These are phyloP conservation scores for Craterocephalus amniculus DNA, from an alignment of 2,797 vertebrate genomes.

Conservation along the genomic window DNA sequence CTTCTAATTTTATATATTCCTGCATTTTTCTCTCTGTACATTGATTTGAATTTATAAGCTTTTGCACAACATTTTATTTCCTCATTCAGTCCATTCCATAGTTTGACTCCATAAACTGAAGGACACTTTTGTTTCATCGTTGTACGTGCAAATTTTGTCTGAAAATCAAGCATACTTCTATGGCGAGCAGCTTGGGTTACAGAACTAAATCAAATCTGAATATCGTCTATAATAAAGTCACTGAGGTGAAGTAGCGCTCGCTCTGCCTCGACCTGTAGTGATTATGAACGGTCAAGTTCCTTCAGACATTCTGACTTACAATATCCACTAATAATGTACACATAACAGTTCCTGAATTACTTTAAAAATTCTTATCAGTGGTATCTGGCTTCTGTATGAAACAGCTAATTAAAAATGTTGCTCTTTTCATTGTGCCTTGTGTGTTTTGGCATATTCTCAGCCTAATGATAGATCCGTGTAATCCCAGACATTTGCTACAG, in stretches of 20 bases:
- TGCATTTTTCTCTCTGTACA: too few species aligned
- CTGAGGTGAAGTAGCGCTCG: not conserved
- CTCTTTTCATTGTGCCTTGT: not conserved
- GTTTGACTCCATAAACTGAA: too few species aligned
- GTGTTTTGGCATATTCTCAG: not conserved
- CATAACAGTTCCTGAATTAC: too few species aligned
- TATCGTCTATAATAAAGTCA: not conserved
- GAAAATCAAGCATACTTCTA: too few species aligned
- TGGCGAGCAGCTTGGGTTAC: too few species aligned
- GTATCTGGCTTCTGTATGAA: not conserved
- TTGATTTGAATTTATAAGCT: too few species aligned
- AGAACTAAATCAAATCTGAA: too few species aligned
- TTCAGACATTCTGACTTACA: not conserved
- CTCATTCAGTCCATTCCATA: too few species aligned
- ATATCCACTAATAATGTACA: not conserved
- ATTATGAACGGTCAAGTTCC: not conserved
- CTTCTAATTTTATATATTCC: too few species aligned
- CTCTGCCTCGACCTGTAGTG: not conserved
- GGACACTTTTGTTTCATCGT: too few species aligned
- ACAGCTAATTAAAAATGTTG: not conserved
- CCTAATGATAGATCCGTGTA: constrained; percentile 2
- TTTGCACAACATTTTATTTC: too few species aligned
- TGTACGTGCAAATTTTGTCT: too few species aligned
- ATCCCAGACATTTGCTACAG: constrained; percentile 6
- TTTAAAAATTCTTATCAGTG: not conserved